These are phyloP conservation scores for Thymallus thymallus DNA, from an alignment of 2,113 vertebrate genomes.

Conservation along the genomic window DNA sequence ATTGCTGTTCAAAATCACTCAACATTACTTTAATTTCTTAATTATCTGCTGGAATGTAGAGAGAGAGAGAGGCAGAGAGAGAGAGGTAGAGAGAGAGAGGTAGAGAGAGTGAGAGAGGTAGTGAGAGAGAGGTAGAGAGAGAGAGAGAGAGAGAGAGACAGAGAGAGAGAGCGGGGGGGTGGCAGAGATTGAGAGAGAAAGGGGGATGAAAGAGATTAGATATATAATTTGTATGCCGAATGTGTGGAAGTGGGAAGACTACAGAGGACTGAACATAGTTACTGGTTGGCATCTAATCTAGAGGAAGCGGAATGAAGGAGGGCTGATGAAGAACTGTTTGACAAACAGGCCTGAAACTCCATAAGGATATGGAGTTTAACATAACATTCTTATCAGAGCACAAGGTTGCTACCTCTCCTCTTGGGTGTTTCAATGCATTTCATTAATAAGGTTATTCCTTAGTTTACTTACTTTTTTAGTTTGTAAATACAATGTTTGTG, in stretches of 20 bases:
- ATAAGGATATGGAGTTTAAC: constrained; percentile 27
- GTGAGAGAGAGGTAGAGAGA: background rate
- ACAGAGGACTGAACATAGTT: constrained; percentile 15
- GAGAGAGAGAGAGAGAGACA: background rate
- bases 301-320: constrained; percentile 28
- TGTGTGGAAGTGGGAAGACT: constrained; percentile 21
- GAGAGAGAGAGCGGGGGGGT: background rate
- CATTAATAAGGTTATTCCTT: background rate
- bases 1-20: background rate
- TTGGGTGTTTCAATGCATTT: background rate
- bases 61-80: constrained; percentile 22
- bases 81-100: constrained; percentile 6
- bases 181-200: background rate
- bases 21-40: background rate
- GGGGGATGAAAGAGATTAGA: background rate
- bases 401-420: constrained; percentile 3
- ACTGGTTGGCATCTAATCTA: constrained; percentile 40
- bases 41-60: background rate
- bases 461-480: background rate
- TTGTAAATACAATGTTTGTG: background rate
- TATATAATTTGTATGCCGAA: constrained; percentile 41
- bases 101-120: constrained; percentile 14
- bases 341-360: constrained; percentile 27
- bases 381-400: constrained; percentile 24
- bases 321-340: constrained; percentile 18